Evolutionary conservation across 2,888 invertebrate genomes (phyloP), one percentile per base, ranked within the genome.

Genomic region (Papilio protenor): DNA sequence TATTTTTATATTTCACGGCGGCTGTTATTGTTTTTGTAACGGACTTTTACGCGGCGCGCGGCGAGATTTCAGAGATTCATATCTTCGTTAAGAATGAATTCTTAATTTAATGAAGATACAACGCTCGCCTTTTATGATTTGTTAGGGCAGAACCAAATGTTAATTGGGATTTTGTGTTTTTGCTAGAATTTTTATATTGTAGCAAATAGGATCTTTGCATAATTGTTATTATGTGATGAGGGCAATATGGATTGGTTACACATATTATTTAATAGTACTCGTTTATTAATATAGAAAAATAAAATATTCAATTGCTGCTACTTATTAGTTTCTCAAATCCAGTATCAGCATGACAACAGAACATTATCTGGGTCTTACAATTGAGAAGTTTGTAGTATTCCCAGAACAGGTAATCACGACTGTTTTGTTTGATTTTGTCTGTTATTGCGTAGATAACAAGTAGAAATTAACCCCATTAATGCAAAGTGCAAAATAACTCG

Each of bases 61-160:
- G 64, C 18, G 40, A n/a, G 64, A n/a, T 66, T 66, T 66, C 64
- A 66, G 64, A 90, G 92, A 92, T 93, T 93, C 91, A 92, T 91
- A 86, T 89, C 92, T 91, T 91, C 90, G 90, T 92, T 91, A 92
- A 90, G 92, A 89, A 93, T 94, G 90, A 93, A 94, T 93, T 90
- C 88, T 92, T 93, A 92, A 93, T 93, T 93, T 93, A 91, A 93
- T 92, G 91, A 91, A 93, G 92, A 93, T 92, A 89, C 87, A 91
- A 83, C 83, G 85, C 86, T 88, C 86, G 85, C 84, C 85, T 84
- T 89, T 90, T 87, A 89, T 90, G 89, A 91, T 92, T 91, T 92
- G 82, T 85, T 81, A 76, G 76, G 57, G 78, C 57, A 69, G 72
- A 75, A 78, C 75, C 76, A 73, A 79, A 82, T 74, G 73, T 80